Conservation (phyloP, 2,113 vertebrate species). For the Macroglossus sobrinus region DNA sequence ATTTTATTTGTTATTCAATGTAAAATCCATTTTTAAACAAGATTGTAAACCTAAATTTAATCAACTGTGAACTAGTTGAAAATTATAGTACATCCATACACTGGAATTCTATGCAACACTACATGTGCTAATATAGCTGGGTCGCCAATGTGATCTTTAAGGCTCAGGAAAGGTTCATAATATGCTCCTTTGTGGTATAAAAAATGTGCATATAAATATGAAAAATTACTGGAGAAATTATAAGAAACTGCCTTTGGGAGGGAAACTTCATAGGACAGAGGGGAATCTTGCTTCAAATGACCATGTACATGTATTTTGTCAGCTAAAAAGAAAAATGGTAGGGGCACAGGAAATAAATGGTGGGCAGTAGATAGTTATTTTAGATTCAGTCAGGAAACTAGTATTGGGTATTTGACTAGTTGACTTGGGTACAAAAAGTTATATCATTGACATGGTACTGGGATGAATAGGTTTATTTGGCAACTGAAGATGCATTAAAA, state of each 20-base stretch:
- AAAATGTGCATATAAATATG: neutral
- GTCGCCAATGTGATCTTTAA: neutral
- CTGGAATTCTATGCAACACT: neutral
- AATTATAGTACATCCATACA: neutral
- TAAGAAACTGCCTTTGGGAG: neutral
- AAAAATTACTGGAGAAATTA: neutral
- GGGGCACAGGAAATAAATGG: neutral
- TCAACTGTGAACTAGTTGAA: neutral
- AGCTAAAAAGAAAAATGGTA: neutral
- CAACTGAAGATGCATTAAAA: neutral
- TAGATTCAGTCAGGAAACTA: neutral
- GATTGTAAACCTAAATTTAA: neutral
- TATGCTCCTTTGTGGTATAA: neutral
- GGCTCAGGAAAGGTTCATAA: neutral
- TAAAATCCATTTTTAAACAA: constrained; percentile 25
- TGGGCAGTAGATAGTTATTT: neutral
- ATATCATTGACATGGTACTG: neutral
- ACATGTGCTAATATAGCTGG: neutral
- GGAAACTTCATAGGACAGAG: neutral
- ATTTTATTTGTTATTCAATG: neutral
- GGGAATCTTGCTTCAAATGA: neutral
- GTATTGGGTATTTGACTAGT: neutral
- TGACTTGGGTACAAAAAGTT: neutral
- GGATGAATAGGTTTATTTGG: neutral
- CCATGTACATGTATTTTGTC: neutral